Conservation (phyloP, 2,888 invertebrate species). For the Dyspetes luteomarginatus region DNA sequence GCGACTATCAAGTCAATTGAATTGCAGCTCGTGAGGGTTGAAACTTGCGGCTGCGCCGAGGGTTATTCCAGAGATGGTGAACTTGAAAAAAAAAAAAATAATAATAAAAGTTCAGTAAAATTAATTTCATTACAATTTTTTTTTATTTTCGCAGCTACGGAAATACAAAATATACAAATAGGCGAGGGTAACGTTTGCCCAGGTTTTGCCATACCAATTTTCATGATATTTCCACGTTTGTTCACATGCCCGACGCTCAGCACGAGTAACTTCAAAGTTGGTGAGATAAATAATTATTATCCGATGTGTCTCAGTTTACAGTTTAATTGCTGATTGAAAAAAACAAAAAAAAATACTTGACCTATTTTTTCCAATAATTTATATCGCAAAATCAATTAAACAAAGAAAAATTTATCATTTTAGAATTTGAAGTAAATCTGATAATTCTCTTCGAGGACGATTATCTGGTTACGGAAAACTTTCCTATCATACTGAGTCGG, state of each 20-base stretch:
- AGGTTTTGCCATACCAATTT: conserved; percentile 93
- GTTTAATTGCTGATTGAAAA: no score
- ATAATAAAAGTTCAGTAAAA: no score
- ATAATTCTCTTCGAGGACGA: conserved; percentile 97
- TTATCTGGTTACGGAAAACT: conserved; percentile 96
- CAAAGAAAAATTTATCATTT: conserved; percentile 80
- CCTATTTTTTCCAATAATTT: no score
- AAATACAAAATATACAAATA: conserved; percentile 99
- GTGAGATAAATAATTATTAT: conserved; percentile 84
- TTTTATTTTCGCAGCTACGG: conserved; percentile 89
- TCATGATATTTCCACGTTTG: conserved; percentile 97
- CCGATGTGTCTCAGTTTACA: not conserved
- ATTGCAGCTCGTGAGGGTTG: conserved; percentile 96
- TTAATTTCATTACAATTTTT: not conserved
- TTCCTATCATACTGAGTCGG: conserved; percentile 89
- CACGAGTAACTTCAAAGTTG: conserved; percentile 97
- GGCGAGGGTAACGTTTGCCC: conserved; percentile 95
- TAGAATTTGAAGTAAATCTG: conserved; percentile 98
- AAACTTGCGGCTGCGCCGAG: conserved; percentile 97
- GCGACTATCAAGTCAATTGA: conserved; percentile 96
- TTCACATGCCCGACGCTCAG: conserved; percentile 97
- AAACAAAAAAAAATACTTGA: no score
- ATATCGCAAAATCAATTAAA: no score
- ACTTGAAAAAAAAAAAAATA: conserved; percentile 30
- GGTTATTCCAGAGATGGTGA: conserved; percentile 96